A percentile compares a stretch with the other conserved stretches of the same genome.
These are phyloP conservation scores for Larimichthys crocea DNA, from an alignment of 2,113 vertebrate species.

Conservation along the genomic window DNA sequence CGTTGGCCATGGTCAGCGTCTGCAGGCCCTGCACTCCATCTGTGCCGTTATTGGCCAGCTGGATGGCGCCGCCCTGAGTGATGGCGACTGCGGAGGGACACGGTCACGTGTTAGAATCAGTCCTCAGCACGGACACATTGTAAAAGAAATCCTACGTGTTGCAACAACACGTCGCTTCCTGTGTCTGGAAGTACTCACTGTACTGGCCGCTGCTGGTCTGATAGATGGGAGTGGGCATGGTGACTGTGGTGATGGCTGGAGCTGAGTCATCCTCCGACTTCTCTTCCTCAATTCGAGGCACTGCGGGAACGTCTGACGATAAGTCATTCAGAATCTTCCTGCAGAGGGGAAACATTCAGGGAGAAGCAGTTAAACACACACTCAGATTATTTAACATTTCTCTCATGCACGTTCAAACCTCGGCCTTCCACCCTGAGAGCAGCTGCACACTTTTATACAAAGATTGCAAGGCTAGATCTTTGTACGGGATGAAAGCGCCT, in stretches of 20 bases:
- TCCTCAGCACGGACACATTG: background rate
- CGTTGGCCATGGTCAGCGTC: slow-evolving; percentile 95
- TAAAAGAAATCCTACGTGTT: background rate
- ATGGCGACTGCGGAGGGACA: slow-evolving; percentile 90
- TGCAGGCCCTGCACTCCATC: slow-evolving; percentile 97
- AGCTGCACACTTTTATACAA: background rate
- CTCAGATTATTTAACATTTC: background rate
- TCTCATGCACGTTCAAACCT: background rate
- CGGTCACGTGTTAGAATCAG: background rate
- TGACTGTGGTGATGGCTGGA: slow-evolving; percentile 96
- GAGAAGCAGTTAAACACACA: background rate
- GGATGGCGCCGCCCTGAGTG: slow-evolving; percentile 98
- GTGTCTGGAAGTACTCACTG: slow-evolving; percentile 84
- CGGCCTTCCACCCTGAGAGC: background rate
- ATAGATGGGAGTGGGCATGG: slow-evolving; percentile 98
- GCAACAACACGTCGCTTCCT: background rate
- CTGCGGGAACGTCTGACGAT: slow-evolving; percentile 95
- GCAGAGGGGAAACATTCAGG: slow-evolving; percentile 28
- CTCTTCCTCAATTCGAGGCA: slow-evolving; percentile 97
- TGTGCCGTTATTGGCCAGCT: slow-evolving; percentile 97
- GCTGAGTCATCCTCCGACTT: slow-evolving; percentile 96
- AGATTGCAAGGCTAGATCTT: too few relatives aligned
- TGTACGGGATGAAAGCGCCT: too few relatives aligned
- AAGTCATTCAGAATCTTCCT: slow-evolving; percentile 99
- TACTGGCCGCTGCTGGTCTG: slow-evolving; percentile 99